Base-by-base conservation (phyloP, 1,140 invertebrate species). In the Drosophila sproati region DNA sequence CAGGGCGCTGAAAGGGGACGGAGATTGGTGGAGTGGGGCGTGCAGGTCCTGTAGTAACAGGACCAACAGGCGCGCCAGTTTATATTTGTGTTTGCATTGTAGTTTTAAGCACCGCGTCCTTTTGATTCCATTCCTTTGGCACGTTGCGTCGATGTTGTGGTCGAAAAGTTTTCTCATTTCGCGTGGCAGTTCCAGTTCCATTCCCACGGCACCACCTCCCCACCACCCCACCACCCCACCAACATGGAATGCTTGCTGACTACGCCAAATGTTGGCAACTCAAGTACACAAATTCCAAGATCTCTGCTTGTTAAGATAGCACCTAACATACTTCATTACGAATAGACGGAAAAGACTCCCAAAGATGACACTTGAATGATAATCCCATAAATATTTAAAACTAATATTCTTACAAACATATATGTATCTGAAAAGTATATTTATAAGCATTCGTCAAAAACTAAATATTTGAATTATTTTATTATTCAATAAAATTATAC, bases 121-220 rank as follows among this genome's bases (percentile, higher is more conserved):
- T 32, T 48, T 60, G 43, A 35, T 32, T 2, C 6, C 55, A 12
- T 2, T 5, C n/a, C 4, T 10, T 28, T 54, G 29, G 51, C 41
- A 32, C 57, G 56, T 73, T 69, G 64, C 71, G 64, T 69, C 85
- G 80, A 80, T 87, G 83, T 87, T 87, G 83, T 88, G 83, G 83
- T 87, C 83, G 83, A 88, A 87, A 87, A 87, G 83, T 87, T 87
- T 87, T 87, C 83, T 87, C 83, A 87, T 87, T 87, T 88, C 80
- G 83, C 83, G 82, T 75, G 77, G 83, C 76, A 73, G 64, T 69
- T 52, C 55, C 57, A 77, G 62, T 85, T 55, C 50, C 66, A 10
- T 45, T 47, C 10, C 20, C 29, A 61, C 43, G 34, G 6, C 43
- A n/a, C 29, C 12, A 6, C 35, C 20, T 52, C 10, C 28, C n/a